These are phyloP conservation scores for Danaus chrysippus DNA, from an alignment of 2,888 invertebrate species.

Conservation along the genomic window DNA sequence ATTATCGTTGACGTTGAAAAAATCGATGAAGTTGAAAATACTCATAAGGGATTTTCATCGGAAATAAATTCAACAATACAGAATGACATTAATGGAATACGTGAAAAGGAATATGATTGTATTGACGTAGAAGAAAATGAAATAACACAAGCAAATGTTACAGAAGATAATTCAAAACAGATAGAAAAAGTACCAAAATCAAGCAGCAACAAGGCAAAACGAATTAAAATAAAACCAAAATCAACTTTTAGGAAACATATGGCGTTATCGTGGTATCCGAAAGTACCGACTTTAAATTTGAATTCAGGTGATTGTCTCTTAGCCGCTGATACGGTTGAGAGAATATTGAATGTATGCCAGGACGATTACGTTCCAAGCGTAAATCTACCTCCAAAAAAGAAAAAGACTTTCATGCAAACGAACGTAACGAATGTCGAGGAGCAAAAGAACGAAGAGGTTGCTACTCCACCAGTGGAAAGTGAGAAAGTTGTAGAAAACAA, in stretches of 20 bases:
- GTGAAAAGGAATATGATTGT: neutral
- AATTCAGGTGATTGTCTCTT: constrained; percentile 35
- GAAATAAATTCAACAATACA: too few relatives aligned
- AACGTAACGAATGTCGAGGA: neutral
- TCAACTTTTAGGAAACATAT: neutral
- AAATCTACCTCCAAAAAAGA: constrained; percentile 16
- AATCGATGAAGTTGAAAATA: too few relatives aligned
- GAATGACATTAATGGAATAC: neutral
- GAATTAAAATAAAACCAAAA: neutral
- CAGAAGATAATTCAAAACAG: neutral
- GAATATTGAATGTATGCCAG: constrained; percentile 51
- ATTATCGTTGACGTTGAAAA: too few relatives aligned
- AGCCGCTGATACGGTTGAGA: constrained; percentile 54
- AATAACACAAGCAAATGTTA: neutral
- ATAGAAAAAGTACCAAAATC: neutral
- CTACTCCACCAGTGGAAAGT: constrained; percentile 6
- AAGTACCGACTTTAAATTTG: neutral
- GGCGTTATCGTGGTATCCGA: constrained; percentile 15
- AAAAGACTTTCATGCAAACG: neutral
- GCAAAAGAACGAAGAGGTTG: too few relatives aligned
- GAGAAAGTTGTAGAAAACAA: constrained; percentile 7
- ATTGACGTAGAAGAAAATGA: neutral
- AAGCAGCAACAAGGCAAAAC: neutral
- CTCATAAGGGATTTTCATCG: too few relatives aligned
- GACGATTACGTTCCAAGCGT: constrained; percentile 17